Base-by-base conservation (phyloP, 2,797 vertebrate genomes). In the Brachymystax lenok region DNA sequence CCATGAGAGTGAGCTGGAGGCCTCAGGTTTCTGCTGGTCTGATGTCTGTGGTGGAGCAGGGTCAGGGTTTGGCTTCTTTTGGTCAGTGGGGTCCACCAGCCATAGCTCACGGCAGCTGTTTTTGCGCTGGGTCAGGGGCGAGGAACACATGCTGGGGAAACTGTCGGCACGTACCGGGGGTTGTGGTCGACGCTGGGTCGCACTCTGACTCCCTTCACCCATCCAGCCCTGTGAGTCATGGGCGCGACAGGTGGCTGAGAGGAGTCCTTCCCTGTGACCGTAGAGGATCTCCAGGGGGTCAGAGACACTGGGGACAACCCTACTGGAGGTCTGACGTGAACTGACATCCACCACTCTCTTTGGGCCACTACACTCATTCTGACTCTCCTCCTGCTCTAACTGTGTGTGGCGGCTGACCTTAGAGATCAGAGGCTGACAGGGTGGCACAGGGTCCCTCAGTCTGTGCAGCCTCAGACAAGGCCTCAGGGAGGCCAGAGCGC, bases 241-340 rank as follows among this genome's bases (percentile, higher is more conserved):
- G n/a, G 12, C 8, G 50, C 63, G 61, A 30, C 80, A 77, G 76
- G 71, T 59, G 61, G 69, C 72, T 12, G 81, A 79, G 64, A 64
- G 74, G 33, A 40, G 80, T 73, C 77, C 74, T 33, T 78, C 82
- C 71, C 79, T 1, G 0, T 14, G 40, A 0, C 82, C 81, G 52
- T 88, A 91, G 10, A 88, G 80, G 75, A 84, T 80, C 78, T 90
- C 88, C 78, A 92, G 73, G 0, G 90, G 87, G 0, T 91, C 85
- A 17, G 80, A 70, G 52, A 83, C 74, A 59, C 77, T 75, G 12
- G 78, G 80, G 6, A 74, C 0, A 0, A 5, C 69, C 8, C 59
- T 50, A 14, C 51, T 30, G 76, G 82, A 84, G 69, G 61, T 72
- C 28, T 52, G 50, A 19, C 75, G 28, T 19, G 63, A 61, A 0